Base-by-base conservation (phyloP, 1,140 invertebrate genomes). In the Mactra quadrangularis region DNA sequence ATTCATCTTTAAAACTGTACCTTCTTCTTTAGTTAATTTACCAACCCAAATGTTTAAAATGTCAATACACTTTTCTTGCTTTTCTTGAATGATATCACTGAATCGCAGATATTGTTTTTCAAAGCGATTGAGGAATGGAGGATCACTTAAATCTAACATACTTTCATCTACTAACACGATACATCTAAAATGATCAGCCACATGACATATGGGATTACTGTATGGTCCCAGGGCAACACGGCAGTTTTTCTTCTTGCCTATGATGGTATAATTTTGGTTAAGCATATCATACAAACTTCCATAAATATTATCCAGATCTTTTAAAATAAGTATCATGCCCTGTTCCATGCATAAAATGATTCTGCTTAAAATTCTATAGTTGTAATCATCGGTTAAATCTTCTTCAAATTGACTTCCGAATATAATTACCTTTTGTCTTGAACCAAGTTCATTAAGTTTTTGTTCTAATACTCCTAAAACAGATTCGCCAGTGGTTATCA, bases 271-370 rank as follows among this genome's bases (percentile, higher is more conserved):
- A 72, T 90, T 90, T 50, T 90, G 89, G 75, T 91, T 91, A 0
- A 91, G 53, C 85, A 89, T 89, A 68, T 90, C 89, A 84, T 90
- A 90, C 0, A 90, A 33, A 79, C 88, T 90, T 13, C 89, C 89
- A 72, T 91, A 91, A 22, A 90, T 87, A 60, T 71, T 87, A 47
- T 90, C 89, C 17, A 89, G 60, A 45, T 88, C 88, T 66, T 88
- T 86, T 27, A 90, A 55, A n/a, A 90, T 87, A 11, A 90, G 45
- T 33, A 88, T 83, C 25, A 86, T 45, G 3, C 89, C 89, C 66
- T 87, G 84, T 83, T 90, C 89, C 89, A 90, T 90, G 45, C 89
- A 90, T 0, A 90, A 71, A 13, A 90, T 90, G 7, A 90, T 90
- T 52, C 83, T 76, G 53, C 87, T 90, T 6, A 90, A 81, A 38